phyloP scores from a whole-genome alignment of 2,113 vertebrate species.

The Rhynchomys soricoides region DNA sequence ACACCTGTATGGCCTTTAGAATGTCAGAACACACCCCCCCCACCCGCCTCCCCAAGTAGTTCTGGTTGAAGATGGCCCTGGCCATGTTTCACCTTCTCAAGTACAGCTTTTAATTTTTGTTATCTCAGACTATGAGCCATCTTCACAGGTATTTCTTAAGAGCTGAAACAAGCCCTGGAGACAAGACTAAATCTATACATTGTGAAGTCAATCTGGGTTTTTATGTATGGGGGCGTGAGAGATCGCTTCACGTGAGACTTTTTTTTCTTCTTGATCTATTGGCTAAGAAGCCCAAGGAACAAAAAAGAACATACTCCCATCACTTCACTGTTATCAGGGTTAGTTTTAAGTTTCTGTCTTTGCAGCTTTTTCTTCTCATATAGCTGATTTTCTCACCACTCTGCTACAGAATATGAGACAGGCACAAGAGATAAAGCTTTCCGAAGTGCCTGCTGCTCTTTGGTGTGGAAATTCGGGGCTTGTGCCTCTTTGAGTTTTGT shows the following conservation, averaged over 20 bases:
- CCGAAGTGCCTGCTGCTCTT: constrained; percentile 69
- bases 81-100: constrained; percentile 38
- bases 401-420: constrained; percentile 76
- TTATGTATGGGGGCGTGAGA: constrained; percentile 43
- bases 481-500: constrained; percentile 58
- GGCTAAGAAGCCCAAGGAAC: constrained; percentile 49
- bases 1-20: constrained; percentile 68
- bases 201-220: constrained; percentile 12
- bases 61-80: background rate
- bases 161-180: constrained; percentile 45
- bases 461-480: constrained; percentile 77
- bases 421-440: constrained; percentile 75
- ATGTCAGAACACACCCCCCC: constrained; percentile 45
- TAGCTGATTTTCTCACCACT: constrained; percentile 78
- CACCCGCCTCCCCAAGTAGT: background rate
- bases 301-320: constrained; percentile 38
- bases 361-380: constrained; percentile 63
- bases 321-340: constrained; percentile 69
- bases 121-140: constrained; percentile 57
- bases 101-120: constrained; percentile 51
- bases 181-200: constrained; percentile 30
- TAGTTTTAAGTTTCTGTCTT: constrained; percentile 79
- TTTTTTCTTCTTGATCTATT: constrained; percentile 54
- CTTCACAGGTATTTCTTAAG: constrained; percentile 51
- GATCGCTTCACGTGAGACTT: constrained; percentile 57